Conservation (phyloP, 2,113 vertebrate genomes). For the Zosterops lateralis region DNA sequence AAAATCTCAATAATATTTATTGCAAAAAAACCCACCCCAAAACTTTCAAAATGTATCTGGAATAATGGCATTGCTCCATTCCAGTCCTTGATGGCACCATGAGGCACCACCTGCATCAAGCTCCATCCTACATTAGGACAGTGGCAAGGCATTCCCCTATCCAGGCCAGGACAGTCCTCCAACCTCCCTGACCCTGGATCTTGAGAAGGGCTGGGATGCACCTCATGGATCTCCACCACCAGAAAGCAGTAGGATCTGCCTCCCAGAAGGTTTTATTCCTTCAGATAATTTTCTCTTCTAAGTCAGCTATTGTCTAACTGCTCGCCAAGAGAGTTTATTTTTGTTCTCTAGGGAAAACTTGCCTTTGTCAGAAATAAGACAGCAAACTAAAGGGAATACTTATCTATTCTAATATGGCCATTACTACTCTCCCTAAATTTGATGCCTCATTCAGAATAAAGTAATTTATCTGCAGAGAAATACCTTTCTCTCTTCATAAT, state of each 20-base stretch:
- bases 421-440: neutral
- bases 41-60: neutral
- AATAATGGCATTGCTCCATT: neutral
- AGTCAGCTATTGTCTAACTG: neutral
- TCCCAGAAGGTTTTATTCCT: neutral
- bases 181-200: too few relatives aligned
- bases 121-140: neutral
- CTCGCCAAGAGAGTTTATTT: neutral
- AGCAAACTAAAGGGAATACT: neutral
- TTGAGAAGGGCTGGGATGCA: neutral
- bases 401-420: neutral
- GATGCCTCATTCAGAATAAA: neutral
- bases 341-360: neutral
- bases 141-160: neutral
- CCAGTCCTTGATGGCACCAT: neutral
- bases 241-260: neutral
- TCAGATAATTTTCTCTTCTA: accelerated
- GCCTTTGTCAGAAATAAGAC: neutral
- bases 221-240: neutral
- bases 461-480: neutral
- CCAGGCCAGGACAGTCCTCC: accelerated
- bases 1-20: neutral
- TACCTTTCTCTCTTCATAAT: neutral
- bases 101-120: too few relatives aligned
- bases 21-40: neutral